phyloP scores from a whole-genome alignment of 2,888 invertebrate genomes.

The Yponomeuta evonymella region DNA sequence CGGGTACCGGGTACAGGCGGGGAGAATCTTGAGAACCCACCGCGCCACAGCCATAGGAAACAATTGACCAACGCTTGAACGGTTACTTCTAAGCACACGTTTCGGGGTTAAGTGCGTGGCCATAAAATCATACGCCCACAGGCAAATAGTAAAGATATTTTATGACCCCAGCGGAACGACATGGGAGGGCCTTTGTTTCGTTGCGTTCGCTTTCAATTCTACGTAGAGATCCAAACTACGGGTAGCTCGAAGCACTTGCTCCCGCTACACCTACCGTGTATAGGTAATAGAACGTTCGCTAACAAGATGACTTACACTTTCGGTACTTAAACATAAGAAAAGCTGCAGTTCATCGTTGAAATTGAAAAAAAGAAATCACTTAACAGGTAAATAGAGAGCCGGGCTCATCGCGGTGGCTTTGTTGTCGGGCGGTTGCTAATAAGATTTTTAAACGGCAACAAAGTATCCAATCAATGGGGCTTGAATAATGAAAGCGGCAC shows the following conservation, averaged over 20 bases:
- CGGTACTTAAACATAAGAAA: conserved; percentile 40
- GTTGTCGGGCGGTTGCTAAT: conserved; percentile 70
- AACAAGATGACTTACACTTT: conserved; percentile 73
- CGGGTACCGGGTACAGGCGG: conserved; percentile 30
- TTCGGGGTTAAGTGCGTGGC: background rate
- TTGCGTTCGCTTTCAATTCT: background rate
- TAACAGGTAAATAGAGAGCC: conserved; percentile 65
- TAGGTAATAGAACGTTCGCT: conserved; percentile 56
- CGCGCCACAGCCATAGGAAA: background rate
- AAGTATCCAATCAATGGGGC: conserved; percentile 75
- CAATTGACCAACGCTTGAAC: background rate
- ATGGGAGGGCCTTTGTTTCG: conserved; percentile 4
- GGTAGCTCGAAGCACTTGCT: background rate
- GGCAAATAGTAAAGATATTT: background rate
- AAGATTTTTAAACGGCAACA: conserved; percentile 76
- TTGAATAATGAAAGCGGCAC: conserved; percentile 75
- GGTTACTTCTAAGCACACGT: background rate
- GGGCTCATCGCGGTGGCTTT: conserved; percentile 50
- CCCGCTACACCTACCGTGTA: background rate
- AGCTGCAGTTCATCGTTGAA: conserved; percentile 64
- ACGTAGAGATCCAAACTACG: background rate
- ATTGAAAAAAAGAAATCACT: conserved; percentile 73
- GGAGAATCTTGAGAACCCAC: conserved; percentile 16
- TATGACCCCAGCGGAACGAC: background rate
- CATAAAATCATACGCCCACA: conserved; percentile 10